These are phyloP conservation scores for Sisyra nigra DNA, from an alignment of 2,888 invertebrate species.

Conservation along the genomic window DNA sequence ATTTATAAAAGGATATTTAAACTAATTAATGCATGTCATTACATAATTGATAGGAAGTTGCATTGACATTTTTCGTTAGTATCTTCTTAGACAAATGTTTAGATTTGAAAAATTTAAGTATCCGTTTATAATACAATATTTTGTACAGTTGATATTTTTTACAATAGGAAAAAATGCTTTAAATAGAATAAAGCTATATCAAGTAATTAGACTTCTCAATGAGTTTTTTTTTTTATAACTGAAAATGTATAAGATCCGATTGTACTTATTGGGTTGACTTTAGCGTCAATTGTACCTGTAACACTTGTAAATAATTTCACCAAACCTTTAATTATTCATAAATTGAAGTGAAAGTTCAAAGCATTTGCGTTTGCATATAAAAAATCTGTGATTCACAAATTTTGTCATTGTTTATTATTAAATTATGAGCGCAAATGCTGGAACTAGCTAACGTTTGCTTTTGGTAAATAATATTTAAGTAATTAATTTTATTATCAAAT, in stretches of 20 bases:
- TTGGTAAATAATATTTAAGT: background rate
- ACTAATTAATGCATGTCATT: no score
- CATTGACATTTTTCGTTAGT: no score
- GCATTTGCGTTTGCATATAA: no score
- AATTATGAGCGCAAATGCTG: background rate
- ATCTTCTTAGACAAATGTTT: no score
- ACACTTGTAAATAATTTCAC: background rate
- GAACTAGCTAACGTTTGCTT: background rate
- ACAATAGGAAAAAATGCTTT: background rate
- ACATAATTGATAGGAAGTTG: no score
- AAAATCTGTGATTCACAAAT: no score
- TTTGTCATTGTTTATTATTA: background rate
- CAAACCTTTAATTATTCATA: background rate
- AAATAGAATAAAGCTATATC: background rate
- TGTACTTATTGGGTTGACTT: constrained; percentile 4
- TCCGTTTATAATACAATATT: no score
- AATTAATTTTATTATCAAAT: background rate
- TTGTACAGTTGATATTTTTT: background rate
- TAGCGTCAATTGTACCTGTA: constrained; percentile 6
- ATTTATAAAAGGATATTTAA: no score
- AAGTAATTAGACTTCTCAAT: background rate
- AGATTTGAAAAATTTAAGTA: no score
- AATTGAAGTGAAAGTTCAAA: no score
- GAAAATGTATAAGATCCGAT: no score
- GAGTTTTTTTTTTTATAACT: background rate